Conservation (phyloP, 2,797 vertebrate genomes). For the Sarcophilus harrisii region DNA sequence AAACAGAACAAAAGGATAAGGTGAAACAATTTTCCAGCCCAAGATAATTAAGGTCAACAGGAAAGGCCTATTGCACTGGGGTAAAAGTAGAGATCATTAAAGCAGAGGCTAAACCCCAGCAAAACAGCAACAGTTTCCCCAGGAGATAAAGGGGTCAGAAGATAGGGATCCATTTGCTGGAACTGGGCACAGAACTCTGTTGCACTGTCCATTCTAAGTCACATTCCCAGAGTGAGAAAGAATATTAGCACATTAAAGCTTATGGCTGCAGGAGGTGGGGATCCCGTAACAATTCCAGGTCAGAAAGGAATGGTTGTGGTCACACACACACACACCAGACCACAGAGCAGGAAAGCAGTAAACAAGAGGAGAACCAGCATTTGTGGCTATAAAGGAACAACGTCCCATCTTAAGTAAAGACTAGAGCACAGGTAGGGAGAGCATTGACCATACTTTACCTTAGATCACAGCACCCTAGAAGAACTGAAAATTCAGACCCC, state of each 20-base stretch:
- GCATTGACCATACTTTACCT: neutral
- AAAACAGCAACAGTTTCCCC: neutral
- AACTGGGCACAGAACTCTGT: neutral
- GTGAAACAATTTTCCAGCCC: neutral
- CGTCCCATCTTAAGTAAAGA: neutral
- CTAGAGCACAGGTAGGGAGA: neutral
- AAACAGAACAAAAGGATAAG: neutral
- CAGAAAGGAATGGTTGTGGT: neutral
- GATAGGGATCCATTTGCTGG: neutral
- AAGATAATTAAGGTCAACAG: neutral
- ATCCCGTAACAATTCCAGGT: neutral
- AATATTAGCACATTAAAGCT: neutral
- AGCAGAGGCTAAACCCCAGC: neutral
- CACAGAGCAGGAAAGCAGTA: neutral
- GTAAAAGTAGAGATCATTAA: neutral
- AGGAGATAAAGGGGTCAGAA: neutral
- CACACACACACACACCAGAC: neutral
- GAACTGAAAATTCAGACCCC: neutral
- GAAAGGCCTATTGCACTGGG: neutral
- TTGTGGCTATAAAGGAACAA: too few species aligned
- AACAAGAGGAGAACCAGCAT: neutral
- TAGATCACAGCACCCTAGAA: neutral
- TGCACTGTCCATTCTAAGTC: neutral
- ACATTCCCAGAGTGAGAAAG: neutral
- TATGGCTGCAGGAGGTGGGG: neutral